Percentiles rank a stretch among this genome's conserved stretches.
These are phyloP conservation scores for Crypturellus undulatus DNA, from an alignment of 2,113 vertebrate species.

Conservation along the genomic window DNA sequence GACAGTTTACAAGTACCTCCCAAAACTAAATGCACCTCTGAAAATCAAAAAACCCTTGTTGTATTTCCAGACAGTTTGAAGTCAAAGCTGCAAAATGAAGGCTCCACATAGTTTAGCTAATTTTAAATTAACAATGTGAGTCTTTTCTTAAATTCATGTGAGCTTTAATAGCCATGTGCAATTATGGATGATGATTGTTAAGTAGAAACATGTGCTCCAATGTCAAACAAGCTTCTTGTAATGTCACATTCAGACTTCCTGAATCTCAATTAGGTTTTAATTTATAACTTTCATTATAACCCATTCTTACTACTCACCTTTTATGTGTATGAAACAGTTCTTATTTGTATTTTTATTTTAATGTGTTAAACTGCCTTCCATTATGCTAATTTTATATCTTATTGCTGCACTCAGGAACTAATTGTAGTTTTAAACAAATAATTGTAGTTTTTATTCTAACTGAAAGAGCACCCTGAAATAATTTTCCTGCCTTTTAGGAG, in stretches of 20 bases:
- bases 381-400: constrained; percentile 6
- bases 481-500: background rate
- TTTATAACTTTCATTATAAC: constrained; percentile 15
- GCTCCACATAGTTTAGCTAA: background rate
- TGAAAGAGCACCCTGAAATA: background rate
- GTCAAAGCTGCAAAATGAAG: background rate
- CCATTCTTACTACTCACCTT: background rate
- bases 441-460: background rate
- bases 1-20: background rate
- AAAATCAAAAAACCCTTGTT: background rate
- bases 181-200: constrained; percentile 20
- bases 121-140: background rate
- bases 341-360: constrained; percentile 31
- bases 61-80: background rate
- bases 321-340: background rate
- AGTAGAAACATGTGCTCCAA: constrained; percentile 13
- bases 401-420: background rate
- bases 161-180: background rate
- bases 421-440: constrained; percentile 43
- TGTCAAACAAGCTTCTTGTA: background rate
- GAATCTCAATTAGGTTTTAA: constrained; percentile 21
- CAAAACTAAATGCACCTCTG: background rate
- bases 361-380: background rate
- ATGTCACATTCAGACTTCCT: background rate
- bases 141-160: background rate